Percentiles rank a stretch among this genome's conserved stretches.
These are phyloP conservation scores for Euspilapteryx auroguttella DNA, from an alignment of 2,888 invertebrate genomes.

Conservation along the genomic window DNA sequence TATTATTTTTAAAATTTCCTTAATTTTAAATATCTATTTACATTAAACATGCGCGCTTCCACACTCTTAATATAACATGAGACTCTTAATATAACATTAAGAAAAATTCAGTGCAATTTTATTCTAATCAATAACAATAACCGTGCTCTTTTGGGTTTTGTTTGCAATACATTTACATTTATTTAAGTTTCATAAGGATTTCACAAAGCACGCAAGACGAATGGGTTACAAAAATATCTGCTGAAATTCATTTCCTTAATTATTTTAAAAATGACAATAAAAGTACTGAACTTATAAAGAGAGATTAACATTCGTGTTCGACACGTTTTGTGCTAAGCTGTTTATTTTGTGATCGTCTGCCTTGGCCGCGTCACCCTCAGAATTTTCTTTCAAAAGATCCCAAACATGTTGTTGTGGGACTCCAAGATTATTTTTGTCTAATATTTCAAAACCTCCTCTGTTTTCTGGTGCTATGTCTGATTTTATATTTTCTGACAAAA, in stretches of 20 bases:
- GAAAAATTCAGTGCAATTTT: slow-evolving; percentile 30
- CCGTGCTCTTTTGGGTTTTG: slow-evolving; percentile 20
- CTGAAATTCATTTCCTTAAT: no score
- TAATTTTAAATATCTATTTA: slow-evolving; percentile 6
- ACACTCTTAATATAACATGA: background rate
- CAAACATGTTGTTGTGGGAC: slow-evolving; percentile 23
- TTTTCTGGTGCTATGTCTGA: slow-evolving; percentile 44
- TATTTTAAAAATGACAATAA: slow-evolving; percentile 52
- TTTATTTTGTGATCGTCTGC: slow-evolving; percentile 36
- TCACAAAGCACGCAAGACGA: slow-evolving; percentile 6
- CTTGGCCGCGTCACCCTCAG: slow-evolving; percentile 27
- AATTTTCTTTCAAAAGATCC: slow-evolving; percentile 63
- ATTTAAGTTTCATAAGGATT: background rate
- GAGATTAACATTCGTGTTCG: slow-evolving; percentile 27
- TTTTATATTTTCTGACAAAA: slow-evolving; percentile 23
- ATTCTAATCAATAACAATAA: slow-evolving; percentile 37
- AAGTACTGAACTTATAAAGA: slow-evolving; percentile 48
- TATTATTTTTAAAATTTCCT: slow-evolving; percentile 14
- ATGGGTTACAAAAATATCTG: slow-evolving; percentile 52
- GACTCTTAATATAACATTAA: slow-evolving; percentile 11
- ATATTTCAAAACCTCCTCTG: slow-evolving; percentile 56
- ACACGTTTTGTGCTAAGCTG: slow-evolving; percentile 23
- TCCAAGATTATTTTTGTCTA: slow-evolving; percentile 62
- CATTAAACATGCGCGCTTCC: slow-evolving; percentile 3
- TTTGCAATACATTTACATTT: slow-evolving; percentile 1